phyloP scores from a whole-genome alignment of 2,113 vertebrate genomes.

The Salminus brasiliensis region DNA sequence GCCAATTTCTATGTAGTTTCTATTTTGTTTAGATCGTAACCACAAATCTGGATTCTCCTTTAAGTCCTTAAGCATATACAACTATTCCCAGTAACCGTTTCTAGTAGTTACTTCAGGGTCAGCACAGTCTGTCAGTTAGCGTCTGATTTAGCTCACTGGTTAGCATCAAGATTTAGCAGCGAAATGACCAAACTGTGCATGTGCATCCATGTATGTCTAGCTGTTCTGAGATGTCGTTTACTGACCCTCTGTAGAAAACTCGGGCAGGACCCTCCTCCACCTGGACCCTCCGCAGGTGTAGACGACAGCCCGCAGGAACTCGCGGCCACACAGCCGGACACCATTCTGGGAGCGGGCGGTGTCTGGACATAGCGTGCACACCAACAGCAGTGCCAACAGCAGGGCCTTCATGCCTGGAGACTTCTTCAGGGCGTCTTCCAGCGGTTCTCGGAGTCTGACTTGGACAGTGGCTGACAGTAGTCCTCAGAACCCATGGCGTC shows the following conservation, averaged over 20 bases:
- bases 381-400: conserved; percentile 57
- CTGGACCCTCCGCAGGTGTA: conserved; percentile 87
- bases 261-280: conserved; percentile 75
- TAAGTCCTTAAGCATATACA: too few relatives aligned
- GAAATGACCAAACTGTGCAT: too few relatives aligned
- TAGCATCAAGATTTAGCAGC: too few relatives aligned
- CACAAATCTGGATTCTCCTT: too few relatives aligned
- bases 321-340: conserved; percentile 81
- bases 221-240: background rate
- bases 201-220: too few relatives aligned
- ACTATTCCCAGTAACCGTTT: too few relatives aligned
- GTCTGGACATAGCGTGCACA: conserved; percentile 51
- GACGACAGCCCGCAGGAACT: conserved; percentile 80
- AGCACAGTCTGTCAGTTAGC: too few relatives aligned
- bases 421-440: background rate
- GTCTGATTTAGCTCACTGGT: too few relatives aligned
- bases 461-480: background rate
- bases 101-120: too few relatives aligned
- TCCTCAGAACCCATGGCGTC: conserved; percentile 29
- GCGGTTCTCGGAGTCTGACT: background rate
- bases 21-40: too few relatives aligned
- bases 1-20: too few relatives aligned
- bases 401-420: conserved; percentile 59
- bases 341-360: conserved; percentile 39
- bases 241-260: conserved; percentile 67